Evolutionary conservation across 1,140 invertebrate genomes (phyloP).

Genomic region (Conus ventricosus): DNA sequence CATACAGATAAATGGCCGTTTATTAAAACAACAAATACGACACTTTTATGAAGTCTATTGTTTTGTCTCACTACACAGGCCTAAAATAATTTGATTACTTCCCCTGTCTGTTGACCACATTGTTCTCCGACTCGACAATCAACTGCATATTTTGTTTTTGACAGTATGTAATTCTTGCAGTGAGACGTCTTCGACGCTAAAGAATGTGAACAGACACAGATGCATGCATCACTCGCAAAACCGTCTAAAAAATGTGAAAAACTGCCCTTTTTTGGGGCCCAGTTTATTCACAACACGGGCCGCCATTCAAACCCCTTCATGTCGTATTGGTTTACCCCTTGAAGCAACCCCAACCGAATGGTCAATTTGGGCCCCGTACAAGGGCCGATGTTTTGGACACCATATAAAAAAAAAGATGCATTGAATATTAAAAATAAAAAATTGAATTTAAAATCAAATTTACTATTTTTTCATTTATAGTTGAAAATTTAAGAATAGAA

Average conservation of each 20-base stretch:
- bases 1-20: too few species aligned
- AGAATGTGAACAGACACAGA: neutral
- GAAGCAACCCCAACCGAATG: neutral
- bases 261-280: slow-evolving; percentile 44
- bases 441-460: neutral
- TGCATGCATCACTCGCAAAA: neutral
- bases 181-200: neutral
- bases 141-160: neutral
- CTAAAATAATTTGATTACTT: slow-evolving; percentile 1
- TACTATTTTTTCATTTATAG: neutral
- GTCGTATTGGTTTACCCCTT: slow-evolving; percentile 24
- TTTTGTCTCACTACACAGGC: neutral
- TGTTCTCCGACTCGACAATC: neutral
- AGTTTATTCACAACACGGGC: slow-evolving; percentile 49
- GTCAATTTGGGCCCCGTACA: neutral
- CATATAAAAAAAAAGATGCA: neutral
- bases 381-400: neutral
- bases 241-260: neutral
- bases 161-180: neutral
- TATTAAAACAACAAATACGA: too few species aligned
- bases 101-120: slow-evolving; percentile 22
- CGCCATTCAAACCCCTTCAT: slow-evolving; percentile 47
- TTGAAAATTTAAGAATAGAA: neutral
- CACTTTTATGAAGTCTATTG: too few species aligned
- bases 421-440: neutral